phyloP scores from a whole-genome alignment of 2,888 invertebrate species.

The Metopia argyrocephala region DNA sequence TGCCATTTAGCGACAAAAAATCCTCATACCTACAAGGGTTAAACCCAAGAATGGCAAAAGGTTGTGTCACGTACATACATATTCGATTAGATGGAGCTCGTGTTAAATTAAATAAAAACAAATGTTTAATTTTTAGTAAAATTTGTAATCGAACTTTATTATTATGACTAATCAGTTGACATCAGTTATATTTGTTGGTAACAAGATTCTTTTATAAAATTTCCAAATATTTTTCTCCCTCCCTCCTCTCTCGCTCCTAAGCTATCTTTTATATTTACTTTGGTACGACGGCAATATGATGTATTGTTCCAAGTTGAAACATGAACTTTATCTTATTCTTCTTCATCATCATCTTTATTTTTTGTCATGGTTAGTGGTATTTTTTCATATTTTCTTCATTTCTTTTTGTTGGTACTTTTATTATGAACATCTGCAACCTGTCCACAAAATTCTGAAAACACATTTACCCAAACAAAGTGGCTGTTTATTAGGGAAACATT shows the following conservation, averaged over 20 bases:
- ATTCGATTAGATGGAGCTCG: no score
- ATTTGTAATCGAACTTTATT: no score
- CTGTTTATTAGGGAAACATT: slow-evolving; percentile 61
- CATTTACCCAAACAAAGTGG: slow-evolving; percentile 59
- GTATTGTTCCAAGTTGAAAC: slow-evolving; percentile 53
- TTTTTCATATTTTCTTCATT: background rate
- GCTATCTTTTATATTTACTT: slow-evolving; percentile 1
- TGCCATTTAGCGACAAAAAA: no score
- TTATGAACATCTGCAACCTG: slow-evolving; percentile 56
- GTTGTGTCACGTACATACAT: no score
- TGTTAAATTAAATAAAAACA: no score
- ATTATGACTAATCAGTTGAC: no score
- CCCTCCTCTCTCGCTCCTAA: background rate
- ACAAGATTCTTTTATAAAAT: background rate
- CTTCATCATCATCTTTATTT: slow-evolving; percentile 5
- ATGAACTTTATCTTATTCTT: slow-evolving; percentile 49
- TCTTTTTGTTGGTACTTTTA: background rate
- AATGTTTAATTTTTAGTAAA: no score
- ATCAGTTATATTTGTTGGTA: background rate
- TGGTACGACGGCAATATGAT: slow-evolving; percentile 49
- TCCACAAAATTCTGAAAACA: slow-evolving; percentile 58
- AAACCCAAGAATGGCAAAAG: no score
- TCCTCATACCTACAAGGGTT: no score
- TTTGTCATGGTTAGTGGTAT: slow-evolving; percentile 1
- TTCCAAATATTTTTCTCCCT: background rate